Percentiles rank a stretch among this genome's conserved stretches.
Conservation (phyloP, 2,797 vertebrate species). For the Poecilia wingei region DNA sequence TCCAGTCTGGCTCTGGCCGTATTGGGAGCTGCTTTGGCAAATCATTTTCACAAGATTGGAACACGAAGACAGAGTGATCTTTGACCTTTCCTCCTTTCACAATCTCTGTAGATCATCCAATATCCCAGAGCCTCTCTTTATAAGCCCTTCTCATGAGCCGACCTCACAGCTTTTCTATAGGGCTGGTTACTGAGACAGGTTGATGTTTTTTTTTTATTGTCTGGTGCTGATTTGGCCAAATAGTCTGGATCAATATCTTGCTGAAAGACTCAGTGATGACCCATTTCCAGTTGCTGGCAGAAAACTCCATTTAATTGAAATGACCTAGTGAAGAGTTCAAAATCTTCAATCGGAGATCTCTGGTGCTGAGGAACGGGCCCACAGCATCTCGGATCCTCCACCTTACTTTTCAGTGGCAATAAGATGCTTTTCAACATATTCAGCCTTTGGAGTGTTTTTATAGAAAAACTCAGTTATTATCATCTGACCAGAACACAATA, state of each 20-base stretch:
- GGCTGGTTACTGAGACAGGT: neutral
- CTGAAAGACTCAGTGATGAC: neutral
- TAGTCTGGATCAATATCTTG: neutral
- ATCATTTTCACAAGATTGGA: neutral
- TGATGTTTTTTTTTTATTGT: neutral
- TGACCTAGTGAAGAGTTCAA: neutral
- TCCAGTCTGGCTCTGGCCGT: neutral
- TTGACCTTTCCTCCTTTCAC: neutral
- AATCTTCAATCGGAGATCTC: neutral
- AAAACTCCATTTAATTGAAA: neutral
- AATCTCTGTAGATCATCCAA: neutral
- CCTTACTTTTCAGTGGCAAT: neutral
- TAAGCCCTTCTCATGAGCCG: neutral
- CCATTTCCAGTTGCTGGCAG: neutral
- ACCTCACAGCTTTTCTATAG: neutral
- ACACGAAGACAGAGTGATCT: neutral
- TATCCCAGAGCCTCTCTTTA: neutral
- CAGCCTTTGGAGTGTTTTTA: neutral
- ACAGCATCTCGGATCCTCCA: neutral
- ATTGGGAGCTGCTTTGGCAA: neutral
- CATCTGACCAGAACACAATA: neutral
- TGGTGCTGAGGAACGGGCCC: neutral
- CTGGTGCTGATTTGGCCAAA: neutral
- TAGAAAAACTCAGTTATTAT: neutral
- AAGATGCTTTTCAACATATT: neutral